These are phyloP conservation scores for Neolamprologus cancellatus DNA, from an alignment of 2,113 vertebrate genomes.

Conservation along the genomic window DNA sequence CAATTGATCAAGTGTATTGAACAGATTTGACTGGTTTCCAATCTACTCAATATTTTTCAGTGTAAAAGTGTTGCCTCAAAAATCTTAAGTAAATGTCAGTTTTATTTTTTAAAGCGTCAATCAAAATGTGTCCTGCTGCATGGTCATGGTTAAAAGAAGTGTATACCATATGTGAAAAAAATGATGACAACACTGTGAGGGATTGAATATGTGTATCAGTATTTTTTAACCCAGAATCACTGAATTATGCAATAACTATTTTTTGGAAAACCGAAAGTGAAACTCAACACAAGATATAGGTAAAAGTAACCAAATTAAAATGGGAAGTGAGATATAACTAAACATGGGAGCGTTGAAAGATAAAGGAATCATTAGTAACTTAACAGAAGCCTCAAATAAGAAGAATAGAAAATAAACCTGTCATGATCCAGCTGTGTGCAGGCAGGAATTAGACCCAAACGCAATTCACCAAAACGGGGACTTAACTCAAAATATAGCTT, in stretches of 20 bases:
- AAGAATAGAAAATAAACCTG: neutral
- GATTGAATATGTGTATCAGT: neutral
- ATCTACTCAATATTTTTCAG: neutral
- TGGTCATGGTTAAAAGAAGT: neutral
- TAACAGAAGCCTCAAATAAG: neutral
- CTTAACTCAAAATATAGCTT: neutral
- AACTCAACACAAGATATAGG: neutral
- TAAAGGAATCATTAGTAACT: neutral
- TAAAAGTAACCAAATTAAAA: neutral
- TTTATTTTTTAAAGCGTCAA: neutral
- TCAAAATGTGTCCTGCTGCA: neutral
- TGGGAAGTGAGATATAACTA: neutral
- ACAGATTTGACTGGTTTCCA: neutral
- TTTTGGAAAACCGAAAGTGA: accelerated
- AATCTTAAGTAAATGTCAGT: neutral
- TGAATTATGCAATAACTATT: neutral
- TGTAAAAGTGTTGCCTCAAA: neutral
- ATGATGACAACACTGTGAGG: neutral
- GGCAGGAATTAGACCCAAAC: neutral
- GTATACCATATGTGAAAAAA: neutral
- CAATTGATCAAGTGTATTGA: neutral
- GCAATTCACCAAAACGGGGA: neutral
- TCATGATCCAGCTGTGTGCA: neutral
- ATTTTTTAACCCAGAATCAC: neutral
- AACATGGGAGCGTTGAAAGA: neutral